Percentiles rank a stretch among this genome's conserved stretches.
These are phyloP conservation scores for Benitochromis conjunctus DNA, from an alignment of 2,113 vertebrate species.

Conservation along the genomic window DNA sequence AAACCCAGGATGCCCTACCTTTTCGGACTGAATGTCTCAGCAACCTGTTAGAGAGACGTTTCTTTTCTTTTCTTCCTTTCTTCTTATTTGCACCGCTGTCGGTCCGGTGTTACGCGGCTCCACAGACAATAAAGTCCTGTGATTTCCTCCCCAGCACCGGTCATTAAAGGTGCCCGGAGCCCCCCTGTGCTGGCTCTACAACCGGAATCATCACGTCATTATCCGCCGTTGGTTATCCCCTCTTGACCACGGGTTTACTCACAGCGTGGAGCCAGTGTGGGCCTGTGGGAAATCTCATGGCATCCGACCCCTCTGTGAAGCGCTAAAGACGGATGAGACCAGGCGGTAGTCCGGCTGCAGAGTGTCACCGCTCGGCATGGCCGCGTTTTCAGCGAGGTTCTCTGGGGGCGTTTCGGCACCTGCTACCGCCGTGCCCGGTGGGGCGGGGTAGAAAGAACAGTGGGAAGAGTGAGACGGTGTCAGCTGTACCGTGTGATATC, in stretches of 20 bases:
- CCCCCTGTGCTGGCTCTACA: not conserved
- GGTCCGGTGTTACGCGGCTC: not conserved
- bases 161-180: constrained; percentile 5
- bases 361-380: constrained; percentile 29
- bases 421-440: constrained; percentile 24
- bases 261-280: constrained; percentile 14
- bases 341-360: constrained; percentile 14
- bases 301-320: not conserved
- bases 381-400: constrained; percentile 13
- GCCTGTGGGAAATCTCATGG: constrained; percentile 32
- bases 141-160: not conserved
- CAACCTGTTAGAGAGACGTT: constrained; percentile 27
- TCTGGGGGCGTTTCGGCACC: constrained; percentile 10
- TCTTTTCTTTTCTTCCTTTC: not conserved
- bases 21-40: not conserved
- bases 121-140: not conserved
- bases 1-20: constrained; percentile 23
- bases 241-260: not conserved
- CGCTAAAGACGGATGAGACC: constrained; percentile 1
- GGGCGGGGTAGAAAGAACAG: constrained; percentile 4
- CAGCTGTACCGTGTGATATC: not conserved
- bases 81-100: not conserved
- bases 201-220: constrained; percentile 38
- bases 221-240: not conserved
- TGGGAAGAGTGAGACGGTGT: not conserved